Percentiles rank a stretch among this genome's conserved stretches.
Evolutionary conservation across 1,140 invertebrate genomes (phyloP).

Genomic region (Manduca sexta): DNA sequence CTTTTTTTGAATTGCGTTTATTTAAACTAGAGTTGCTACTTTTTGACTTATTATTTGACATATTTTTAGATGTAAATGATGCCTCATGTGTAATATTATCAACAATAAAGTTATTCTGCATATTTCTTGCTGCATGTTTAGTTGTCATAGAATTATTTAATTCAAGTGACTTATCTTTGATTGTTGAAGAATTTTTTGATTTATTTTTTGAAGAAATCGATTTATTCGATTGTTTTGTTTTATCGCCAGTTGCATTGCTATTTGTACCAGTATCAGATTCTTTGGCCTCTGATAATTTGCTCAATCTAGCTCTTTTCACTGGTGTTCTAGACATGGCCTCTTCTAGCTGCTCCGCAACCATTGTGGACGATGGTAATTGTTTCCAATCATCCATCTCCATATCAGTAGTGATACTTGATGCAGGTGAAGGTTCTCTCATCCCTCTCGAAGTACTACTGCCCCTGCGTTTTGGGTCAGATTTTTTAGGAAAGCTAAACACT

Average conservation of each 20-base stretch:
- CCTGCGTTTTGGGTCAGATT: conserved; percentile 14
- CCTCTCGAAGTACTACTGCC: conserved; percentile 18
- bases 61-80: too few relatives aligned
- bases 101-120: too few relatives aligned
- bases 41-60: too few relatives aligned
- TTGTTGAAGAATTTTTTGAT: conserved; percentile 16
- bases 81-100: too few relatives aligned
- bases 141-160: background rate
- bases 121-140: too few relatives aligned
- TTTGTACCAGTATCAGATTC: conserved; percentile 15
- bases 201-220: conserved; percentile 19
- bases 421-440: conserved; percentile 24
- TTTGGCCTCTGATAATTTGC: conserved; percentile 28
- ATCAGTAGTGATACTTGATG: conserved; percentile 44
- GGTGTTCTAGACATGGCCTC: conserved; percentile 28
- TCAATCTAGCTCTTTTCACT: conserved; percentile 31
- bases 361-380: conserved; percentile 54
- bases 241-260: conserved; percentile 8
- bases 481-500: conserved; percentile 44
- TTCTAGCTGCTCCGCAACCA: conserved; percentile 49
- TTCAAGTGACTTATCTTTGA: conserved; percentile 6
- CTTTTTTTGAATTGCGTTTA: too few relatives aligned
- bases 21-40: too few relatives aligned
- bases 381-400: conserved; percentile 57
- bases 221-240: conserved; percentile 23